Evolutionary conservation across 2,113 vertebrate species (phyloP), one percentile per base, ranked within the genome.

Genomic region (Heterochromis multidens): DNA sequence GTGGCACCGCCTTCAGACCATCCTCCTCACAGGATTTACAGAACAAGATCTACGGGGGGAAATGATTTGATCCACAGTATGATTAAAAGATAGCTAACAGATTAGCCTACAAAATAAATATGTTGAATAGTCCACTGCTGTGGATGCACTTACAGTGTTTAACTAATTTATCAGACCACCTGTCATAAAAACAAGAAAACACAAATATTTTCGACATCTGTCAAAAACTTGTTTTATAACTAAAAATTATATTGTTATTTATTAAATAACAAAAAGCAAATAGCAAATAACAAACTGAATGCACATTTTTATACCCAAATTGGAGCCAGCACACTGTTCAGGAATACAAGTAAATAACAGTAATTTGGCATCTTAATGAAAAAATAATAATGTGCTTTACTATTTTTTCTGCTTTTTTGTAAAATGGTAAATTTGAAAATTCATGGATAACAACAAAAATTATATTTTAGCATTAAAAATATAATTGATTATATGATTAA

Each of bases 341-440:
- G 43, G 13, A 43, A 19, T 70, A 2, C 63, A 46, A 70, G 5
- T 1, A 14, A 70, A 70, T 17, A 46, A 70, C 37, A 43, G 37
- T 46, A 70, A 37, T 70, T 70, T 46, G 63, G 14, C 23, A 46
- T 27, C 37, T 46, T 70, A 70, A 70, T 70, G 23, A 46, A 67
- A 67, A 40, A 11, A 43, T 43, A 46, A 16, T 46, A 43, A 16
- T 6, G n/a, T 16, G 7, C 1, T 43, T 25, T 43, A 9, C 10
- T 43, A 0, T 35, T 62, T 21, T 3, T 2, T 3, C 7, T 37
- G 11, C 1, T n/a, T 14, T 63, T 35, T 37, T 12, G 14, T 3
- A 65, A 65, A 67, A 67, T 13, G 0, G 13, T n/a, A 67, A 7
- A 40, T 40, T 25, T 65, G 35, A 65, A 40, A 67, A 43, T 0